phyloP scores from a whole-genome alignment of 2,888 invertebrate genomes.

The Nudaria mundana region DNA sequence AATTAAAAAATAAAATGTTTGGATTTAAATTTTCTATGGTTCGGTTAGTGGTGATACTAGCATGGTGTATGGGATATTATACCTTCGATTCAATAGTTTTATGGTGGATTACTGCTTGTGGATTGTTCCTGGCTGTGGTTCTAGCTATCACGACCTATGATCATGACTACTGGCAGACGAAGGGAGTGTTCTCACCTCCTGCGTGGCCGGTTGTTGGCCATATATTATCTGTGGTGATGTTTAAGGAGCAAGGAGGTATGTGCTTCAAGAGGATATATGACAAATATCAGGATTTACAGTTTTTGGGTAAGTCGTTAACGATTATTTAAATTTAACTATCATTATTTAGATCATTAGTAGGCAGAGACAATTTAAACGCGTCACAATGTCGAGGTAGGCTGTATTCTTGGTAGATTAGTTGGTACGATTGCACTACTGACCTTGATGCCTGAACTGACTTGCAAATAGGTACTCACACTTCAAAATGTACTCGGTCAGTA shows the following conservation, averaged over 20 bases:
- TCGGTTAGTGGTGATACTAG: constrained; percentile 44
- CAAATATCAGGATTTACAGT: constrained; percentile 53
- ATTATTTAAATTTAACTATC: background rate
- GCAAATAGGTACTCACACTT: too few species aligned
- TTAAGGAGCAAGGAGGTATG: constrained; percentile 70
- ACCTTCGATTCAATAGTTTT: constrained; percentile 49
- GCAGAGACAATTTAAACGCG: too few species aligned
- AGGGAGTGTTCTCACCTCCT: constrained; percentile 67
- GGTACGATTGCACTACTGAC: too few species aligned
- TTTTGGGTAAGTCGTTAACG: constrained; percentile 56
- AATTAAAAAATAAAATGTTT: constrained; percentile 52
- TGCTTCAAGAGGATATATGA: constrained; percentile 71
- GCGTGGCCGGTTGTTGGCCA: constrained; percentile 68
- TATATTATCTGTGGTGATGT: constrained; percentile 59
- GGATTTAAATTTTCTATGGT: constrained; percentile 60
- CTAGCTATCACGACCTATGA: constrained; percentile 62
- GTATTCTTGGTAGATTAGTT: too few species aligned
- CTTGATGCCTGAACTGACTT: too few species aligned
- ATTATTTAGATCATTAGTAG: too few species aligned
- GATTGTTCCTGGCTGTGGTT: constrained; percentile 34
- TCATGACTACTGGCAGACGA: constrained; percentile 65
- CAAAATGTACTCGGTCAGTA: too few species aligned
- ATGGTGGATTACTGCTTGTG: constrained; percentile 46
- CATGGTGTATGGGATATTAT: constrained; percentile 54
- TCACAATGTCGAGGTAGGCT: too few species aligned